Conservation (phyloP, 30 jellyfish, hydroid and myxozoan species). For the Aurelia aurita region DNA sequence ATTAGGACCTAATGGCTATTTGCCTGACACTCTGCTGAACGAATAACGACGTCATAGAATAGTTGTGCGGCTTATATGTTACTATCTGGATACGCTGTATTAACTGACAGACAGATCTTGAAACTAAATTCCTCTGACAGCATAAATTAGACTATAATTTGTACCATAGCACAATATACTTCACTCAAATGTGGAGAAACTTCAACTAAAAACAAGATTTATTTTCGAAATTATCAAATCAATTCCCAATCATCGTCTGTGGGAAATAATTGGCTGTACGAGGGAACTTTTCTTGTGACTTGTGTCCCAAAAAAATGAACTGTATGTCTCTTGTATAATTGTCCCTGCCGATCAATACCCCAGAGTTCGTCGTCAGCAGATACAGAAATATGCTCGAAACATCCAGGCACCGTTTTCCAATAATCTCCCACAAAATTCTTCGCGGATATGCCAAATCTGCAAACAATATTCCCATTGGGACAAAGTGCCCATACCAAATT, state of each 20-base stretch:
- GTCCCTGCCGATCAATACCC: conserved; percentile 99
- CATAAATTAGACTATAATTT: too few species aligned
- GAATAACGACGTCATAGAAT: too few species aligned
- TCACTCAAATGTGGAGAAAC: too few species aligned
- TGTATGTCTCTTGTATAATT: conserved; percentile 87
- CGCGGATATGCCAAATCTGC: conserved; percentile 93
- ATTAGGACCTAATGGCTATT: too few species aligned
- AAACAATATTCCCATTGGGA: conserved; percentile 95
- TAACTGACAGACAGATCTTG: too few species aligned
- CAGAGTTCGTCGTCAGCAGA: conserved; percentile 96
- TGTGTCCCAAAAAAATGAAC: conserved; percentile 91
- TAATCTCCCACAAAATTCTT: conserved; percentile 93
- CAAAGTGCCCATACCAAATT: conserved; percentile 97
- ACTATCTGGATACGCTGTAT: too few species aligned
- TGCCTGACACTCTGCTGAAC: too few species aligned
- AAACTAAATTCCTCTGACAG: too few species aligned
- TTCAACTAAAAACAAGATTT: too few species aligned
- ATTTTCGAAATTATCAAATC: conserved; percentile 38
- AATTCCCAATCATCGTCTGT: conserved; percentile 99
- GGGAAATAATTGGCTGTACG: conserved; percentile 92
- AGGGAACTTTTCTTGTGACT: conserved; percentile 84
- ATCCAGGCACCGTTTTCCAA: conserved; percentile 99
- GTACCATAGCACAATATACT: too few species aligned
- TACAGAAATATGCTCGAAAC: conserved; percentile 93
- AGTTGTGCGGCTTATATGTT: too few species aligned